Evolutionary conservation across 1,140 invertebrate genomes (phyloP), one percentile per base, ranked within the genome.

Genomic region (Tetraneura akinire): DNA sequence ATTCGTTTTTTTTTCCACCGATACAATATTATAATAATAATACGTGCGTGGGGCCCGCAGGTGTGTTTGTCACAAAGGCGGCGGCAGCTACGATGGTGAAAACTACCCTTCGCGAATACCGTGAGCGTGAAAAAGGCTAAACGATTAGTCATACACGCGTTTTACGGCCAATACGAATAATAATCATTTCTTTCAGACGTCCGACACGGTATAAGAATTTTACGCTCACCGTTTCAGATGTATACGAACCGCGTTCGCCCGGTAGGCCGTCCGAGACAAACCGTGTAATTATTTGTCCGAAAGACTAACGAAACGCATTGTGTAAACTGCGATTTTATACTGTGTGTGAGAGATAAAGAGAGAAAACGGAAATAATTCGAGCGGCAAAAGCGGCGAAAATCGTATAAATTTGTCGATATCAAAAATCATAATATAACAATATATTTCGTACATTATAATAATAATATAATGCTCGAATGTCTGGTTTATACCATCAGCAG

Each of bases 41-140:
- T 23, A 26, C 42, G 37, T 21, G 49, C 29, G 73, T 23, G 73
- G 51, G 71, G 73, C 47, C 8, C 71, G 71, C 73, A 76, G 73
- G 73, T 76, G 73, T 57, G 73, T 57, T 29, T 26, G 53, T 57
- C 51, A 76, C 73, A 76, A 76, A 76, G 32, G 53, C 51, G 51
- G 51, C 51, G 18, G 71, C 26, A 29, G 37, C 4, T 10, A 18
- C 8, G 23, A 26, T 26, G 51, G 73, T 53, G 16, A 64, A 37
- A 37, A n/a, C n/a, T 73, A 29, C 70, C 70, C 23, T 53, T 26
- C 14, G 73, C 73, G 21, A 76, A 76, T 42, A 42, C 53, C 73
- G 51, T 57, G 73, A 57, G 73, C 73, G 73, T 76, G 73, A 76
- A 76, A 76, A 76, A 76, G 29, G 51, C 73, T 76, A 76, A 76